These are phyloP conservation scores for Parapsyche elsis DNA, from an alignment of 1,140 invertebrate species.

Conservation along the genomic window DNA sequence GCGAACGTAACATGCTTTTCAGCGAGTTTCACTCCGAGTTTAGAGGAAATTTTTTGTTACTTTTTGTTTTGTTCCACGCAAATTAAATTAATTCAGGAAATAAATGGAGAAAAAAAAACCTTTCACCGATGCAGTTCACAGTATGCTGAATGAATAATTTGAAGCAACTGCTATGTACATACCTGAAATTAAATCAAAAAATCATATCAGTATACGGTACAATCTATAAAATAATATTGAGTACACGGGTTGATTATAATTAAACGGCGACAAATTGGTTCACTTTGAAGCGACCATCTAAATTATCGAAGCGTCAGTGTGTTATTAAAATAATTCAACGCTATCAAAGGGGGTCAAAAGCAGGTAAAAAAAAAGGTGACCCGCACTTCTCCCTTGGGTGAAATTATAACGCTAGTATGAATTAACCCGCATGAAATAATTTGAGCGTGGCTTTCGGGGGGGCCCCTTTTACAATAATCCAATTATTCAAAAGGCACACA, in stretches of 20 bases:
- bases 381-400: neutral
- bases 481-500: constrained; percentile 12
- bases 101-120: neutral
- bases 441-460: neutral
- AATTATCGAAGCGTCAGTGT: too few relatives aligned
- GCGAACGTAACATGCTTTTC: constrained; percentile 12
- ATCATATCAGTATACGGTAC: too few relatives aligned
- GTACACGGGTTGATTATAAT: too few relatives aligned
- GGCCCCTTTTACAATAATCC: constrained; percentile 8
- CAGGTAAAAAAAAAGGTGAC: neutral
- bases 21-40: neutral
- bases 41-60: neutral
- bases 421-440: constrained; percentile 35
- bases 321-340: too few relatives aligned
- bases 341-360: neutral
- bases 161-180: too few relatives aligned
- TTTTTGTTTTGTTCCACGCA: neutral
- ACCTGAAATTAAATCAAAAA: too few relatives aligned
- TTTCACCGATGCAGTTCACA: too few relatives aligned
- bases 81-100: neutral
- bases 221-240: too few relatives aligned
- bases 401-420: constrained; percentile 12
- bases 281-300: too few relatives aligned
- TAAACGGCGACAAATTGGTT: too few relatives aligned
- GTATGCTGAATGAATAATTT: too few relatives aligned